Conservation (phyloP, 2,113 vertebrate species). For the Catharus fuscescens region DNA sequence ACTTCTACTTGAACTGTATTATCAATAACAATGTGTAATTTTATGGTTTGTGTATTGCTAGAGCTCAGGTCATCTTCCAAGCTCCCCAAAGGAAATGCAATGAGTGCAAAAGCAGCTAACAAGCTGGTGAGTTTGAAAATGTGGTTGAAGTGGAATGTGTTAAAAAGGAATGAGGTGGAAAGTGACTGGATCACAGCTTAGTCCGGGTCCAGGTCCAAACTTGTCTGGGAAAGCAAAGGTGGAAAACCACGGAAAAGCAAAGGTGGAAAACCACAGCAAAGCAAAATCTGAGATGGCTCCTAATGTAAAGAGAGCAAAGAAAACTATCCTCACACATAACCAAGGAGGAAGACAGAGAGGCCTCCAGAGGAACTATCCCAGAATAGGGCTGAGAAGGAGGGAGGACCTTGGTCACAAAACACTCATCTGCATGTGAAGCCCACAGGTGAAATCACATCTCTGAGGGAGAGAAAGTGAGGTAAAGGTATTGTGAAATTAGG, state of each 20-base stretch:
- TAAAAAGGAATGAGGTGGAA: neutral
- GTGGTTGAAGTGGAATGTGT: neutral
- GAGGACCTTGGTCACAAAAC: neutral
- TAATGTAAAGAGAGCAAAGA: neutral
- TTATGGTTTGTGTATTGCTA: neutral
- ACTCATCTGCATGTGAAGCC: neutral
- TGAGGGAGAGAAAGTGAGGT: neutral
- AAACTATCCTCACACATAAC: neutral
- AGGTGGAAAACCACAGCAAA: neutral
- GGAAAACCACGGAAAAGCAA: neutral
- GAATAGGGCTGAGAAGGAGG: neutral
- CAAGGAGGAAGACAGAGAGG: neutral
- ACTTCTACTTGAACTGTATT: neutral
- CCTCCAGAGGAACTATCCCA: neutral
- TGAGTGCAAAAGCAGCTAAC: neutral
- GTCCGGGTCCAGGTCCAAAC: neutral
- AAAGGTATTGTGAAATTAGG: neutral
- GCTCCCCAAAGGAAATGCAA: neutral
- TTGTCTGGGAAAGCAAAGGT: neutral
- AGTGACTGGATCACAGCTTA: neutral
- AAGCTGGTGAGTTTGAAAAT: neutral
- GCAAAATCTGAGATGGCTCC: neutral
- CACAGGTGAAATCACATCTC: neutral
- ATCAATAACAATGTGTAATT: slow-evolving; percentile 16
- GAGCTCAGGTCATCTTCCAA: neutral